These are phyloP conservation scores for Neuroterus valhalla DNA, from an alignment of 1,140 invertebrate genomes.

Conservation along the genomic window DNA sequence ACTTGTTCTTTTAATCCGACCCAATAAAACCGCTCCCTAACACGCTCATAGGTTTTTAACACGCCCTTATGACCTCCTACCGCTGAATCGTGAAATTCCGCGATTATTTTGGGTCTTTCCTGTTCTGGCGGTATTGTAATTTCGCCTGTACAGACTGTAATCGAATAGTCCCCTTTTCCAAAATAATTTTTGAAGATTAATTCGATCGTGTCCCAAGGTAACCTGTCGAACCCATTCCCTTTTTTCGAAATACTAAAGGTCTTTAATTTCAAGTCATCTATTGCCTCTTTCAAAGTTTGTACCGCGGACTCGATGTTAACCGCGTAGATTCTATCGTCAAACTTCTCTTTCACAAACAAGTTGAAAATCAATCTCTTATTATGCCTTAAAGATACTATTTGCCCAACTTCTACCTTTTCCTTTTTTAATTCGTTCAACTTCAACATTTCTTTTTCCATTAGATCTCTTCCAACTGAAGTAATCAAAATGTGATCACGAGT, in stretches of 20 bases:
- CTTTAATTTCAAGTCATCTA: neutral
- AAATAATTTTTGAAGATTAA: constrained; percentile 31
- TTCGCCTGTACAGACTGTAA: constrained; percentile 40
- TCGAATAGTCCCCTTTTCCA: constrained; percentile 21
- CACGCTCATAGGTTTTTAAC: constrained; percentile 59
- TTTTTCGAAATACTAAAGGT: neutral
- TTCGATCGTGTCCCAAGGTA: neutral
- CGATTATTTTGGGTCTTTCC: constrained; percentile 61
- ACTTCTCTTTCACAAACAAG: neutral
- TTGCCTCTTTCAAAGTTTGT: neutral
- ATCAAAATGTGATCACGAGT: neutral
- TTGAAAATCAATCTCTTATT: neutral
- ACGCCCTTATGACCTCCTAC: constrained; percentile 62
- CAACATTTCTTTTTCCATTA: neutral
- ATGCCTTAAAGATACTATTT: neutral
- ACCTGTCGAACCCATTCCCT: constrained; percentile 12
- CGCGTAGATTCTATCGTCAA: neutral
- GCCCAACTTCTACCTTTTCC: neutral
- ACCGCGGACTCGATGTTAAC: neutral
- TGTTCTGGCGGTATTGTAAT: constrained; percentile 42
- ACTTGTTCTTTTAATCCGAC: constrained; percentile 62
- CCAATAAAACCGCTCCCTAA: constrained; percentile 64
- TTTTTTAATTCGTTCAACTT: neutral
- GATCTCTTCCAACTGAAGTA: neutral
- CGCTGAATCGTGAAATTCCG: constrained; percentile 61